Base-by-base conservation (phyloP, 2,888 invertebrate genomes). In the Cosmopolites sordidus region DNA sequence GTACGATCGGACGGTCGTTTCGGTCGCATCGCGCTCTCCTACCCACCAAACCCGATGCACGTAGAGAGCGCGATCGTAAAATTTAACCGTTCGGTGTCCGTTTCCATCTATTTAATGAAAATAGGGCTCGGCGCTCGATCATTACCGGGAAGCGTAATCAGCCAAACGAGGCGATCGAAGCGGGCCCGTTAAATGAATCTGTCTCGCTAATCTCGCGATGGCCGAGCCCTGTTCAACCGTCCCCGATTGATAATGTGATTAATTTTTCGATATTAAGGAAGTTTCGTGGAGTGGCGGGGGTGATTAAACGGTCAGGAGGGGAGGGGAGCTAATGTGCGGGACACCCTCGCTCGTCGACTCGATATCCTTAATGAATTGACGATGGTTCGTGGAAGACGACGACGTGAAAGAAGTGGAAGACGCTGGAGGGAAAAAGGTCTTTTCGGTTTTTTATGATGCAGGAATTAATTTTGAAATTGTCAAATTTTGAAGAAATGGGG, bases 161-260 rank as follows among this genome's bases (percentile, higher is more conserved):
- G 69, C 71, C 69, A 73, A 74, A 74, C 73, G 74, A 75, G 73
- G 48, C 72, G 74, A 73, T 74, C 74, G 72, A 66, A 66, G 4
- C 12, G 37, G 5, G 67, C 73, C 74, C 73, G 74, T 73, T 75
- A 74, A 75, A 74, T 74, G 74, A 74, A 74, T 74, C 74, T 73
- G 74, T 74, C 73, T 73, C 73, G 73, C 74, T 74, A 74, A 74
- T 74, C 74, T 74, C 72, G 72, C 73, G 74, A 74, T 73, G 73
- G 73, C 47, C 51, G 69, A 64, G 68, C 68, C 69, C 70, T 70
- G 66, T 69, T 68, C 61, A 66, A 65, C 66, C 65, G 66, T 67
- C 68, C 68, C 69, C 68, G 71, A 73, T 73, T 73, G 72, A 73
- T 74, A 74, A 74, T 73, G 73, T 73, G 73, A 74, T 74, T 74